Conservation (phyloP, 2,797 vertebrate genomes). For the Helarctos malayanus region DNA sequence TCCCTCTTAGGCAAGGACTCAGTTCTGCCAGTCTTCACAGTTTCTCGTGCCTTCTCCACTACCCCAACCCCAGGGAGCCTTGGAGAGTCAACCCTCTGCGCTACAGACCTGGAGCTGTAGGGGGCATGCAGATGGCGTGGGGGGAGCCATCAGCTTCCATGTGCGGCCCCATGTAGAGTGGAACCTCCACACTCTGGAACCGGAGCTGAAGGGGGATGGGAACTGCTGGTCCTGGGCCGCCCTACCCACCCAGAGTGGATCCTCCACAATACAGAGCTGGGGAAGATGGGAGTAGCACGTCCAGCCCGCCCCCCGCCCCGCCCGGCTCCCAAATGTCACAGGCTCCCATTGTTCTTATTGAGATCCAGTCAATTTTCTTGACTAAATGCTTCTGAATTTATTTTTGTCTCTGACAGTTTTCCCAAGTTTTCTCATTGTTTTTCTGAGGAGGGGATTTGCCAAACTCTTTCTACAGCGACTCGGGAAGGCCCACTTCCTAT, state of each 20-base stretch:
- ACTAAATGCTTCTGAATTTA: constrained; percentile 20
- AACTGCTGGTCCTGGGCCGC: neutral
- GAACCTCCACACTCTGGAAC: neutral
- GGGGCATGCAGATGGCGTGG: neutral
- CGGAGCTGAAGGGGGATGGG: neutral
- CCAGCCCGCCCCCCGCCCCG: neutral
- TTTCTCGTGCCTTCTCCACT: neutral
- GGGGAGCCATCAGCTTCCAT: neutral
- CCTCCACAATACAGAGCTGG: neutral
- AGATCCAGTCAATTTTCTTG: neutral
- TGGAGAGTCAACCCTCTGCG: neutral
- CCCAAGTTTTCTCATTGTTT: neutral
- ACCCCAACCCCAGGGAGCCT: neutral
- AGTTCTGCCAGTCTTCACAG: neutral
- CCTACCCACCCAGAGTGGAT: neutral
- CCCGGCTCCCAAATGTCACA: neutral
- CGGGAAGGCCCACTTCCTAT: neutral
- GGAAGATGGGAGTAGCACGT: neutral
- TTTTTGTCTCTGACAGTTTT: neutral
- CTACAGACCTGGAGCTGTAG: neutral
- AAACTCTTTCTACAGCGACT: neutral
- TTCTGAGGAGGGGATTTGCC: neutral
- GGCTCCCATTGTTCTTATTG: neutral
- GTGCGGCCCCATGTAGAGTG: neutral
- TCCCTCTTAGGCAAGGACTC: neutral